Evolutionary conservation across 2,797 vertebrate genomes (phyloP), one percentile per base, ranked within the genome.

Genomic region (Toxotes lorentzi): DNA sequence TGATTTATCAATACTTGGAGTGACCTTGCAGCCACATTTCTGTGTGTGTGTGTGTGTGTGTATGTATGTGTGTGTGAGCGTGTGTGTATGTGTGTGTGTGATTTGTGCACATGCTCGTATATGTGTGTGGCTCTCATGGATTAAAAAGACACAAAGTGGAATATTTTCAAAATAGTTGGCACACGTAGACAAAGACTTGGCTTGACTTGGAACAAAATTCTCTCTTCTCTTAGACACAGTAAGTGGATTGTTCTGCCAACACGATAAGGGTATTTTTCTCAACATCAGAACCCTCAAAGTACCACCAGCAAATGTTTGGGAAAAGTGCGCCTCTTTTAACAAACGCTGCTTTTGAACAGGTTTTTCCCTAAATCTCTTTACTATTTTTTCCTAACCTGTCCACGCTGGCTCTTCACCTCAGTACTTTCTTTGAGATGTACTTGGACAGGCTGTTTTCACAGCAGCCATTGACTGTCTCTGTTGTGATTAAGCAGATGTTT

Each of bases 1-100:
- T 99, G 98, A 99, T 99, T 99, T 98, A 99, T 99, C 98, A 99
- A 99, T 98, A 98, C 96, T 95, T 96, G 94, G 94, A 97, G 97
- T 99, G 98, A 99, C 98, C 98, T 99, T 99, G 98, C 94, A 92
- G 94, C 93, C 90, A 81, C 90, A 87, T 89, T 77, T 76, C 89
- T 68, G 88, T 59, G 89, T 92, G 89, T 84, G 71, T 84, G 94
- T 88, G 89, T 94, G 93, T 70, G 65, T 65, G 66, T 24, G 45
- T 59, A 58, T 58, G 69, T 19, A 63, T 47, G 75, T 48, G 71
- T 45, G 65, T 53, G 76, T 38, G 53, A 23, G 76, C 53, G 81
- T 34, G 81, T 48, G 61, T 32, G 61, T 17, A 51, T 30, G 23
- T 24, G 63, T n/a, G 80, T 35, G 50, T 32, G 73, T 43, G 70